Conservation (phyloP, 1,140 invertebrate species). For the Drosophila funebris region DNA sequence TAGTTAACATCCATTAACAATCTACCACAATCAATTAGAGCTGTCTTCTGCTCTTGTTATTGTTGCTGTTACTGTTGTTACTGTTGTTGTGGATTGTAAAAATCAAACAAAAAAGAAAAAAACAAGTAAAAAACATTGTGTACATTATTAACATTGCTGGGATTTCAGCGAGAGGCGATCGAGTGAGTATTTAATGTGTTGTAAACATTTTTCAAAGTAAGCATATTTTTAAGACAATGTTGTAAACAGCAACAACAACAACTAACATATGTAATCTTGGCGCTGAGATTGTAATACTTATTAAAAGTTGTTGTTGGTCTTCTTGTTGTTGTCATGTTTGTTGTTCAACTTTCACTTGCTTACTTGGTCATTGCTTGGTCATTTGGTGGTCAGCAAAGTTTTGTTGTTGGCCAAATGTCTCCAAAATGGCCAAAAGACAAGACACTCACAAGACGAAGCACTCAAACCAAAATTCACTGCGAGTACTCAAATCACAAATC, state of each 20-base stretch:
- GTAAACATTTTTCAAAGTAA: conserved; percentile 21
- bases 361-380: neutral
- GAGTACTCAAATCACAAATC: conserved; percentile 25
- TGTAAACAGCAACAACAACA: conserved; percentile 45
- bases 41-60: conserved; percentile 27
- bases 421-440: neutral
- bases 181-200: neutral
- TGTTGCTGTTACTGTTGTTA: neutral
- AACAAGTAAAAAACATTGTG: conserved; percentile 12
- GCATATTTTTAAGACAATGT: conserved; percentile 60
- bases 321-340: conserved; percentile 44
- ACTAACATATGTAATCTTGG: conserved; percentile 61
- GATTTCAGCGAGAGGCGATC: conserved; percentile 25
- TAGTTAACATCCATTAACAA: conserved; percentile 44
- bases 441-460: neutral
- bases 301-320: conserved; percentile 50
- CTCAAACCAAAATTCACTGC: neutral
- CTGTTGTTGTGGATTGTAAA: conserved; percentile 12
- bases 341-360: conserved; percentile 71
- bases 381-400: conserved; percentile 40
- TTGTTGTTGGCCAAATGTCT: neutral
- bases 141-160: conserved; percentile 61
- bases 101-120: conserved; percentile 10
- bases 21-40: conserved; percentile 40
- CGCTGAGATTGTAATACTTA: conserved; percentile 62